A percentile compares a stretch with the other conserved stretches of the same genome.
Evolutionary conservation across 2,113 vertebrate genomes (phyloP).

Genomic region (Vulpes ferrilata): DNA sequence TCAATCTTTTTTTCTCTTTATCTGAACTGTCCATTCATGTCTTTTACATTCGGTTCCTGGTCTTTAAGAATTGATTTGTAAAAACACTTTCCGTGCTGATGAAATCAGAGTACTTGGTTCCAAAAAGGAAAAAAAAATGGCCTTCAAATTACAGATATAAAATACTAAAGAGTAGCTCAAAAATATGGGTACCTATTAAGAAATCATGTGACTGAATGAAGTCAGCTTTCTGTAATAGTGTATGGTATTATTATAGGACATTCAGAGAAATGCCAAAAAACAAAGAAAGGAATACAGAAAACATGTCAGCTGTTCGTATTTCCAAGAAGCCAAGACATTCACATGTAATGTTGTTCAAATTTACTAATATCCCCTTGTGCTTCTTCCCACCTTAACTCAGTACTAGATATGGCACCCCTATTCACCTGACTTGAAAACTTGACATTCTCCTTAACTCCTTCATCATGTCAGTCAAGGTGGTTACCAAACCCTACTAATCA

Average conservation of each 20-base stretch:
- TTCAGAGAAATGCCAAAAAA: conserved; percentile 32
- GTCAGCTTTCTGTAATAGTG: neutral
- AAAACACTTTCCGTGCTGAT: conserved; percentile 14
- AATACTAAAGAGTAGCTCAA: conserved; percentile 13
- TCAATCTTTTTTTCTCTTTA: neutral
- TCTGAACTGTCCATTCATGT: neutral
- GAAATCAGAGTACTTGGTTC: conserved; percentile 7
- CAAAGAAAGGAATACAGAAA: neutral
- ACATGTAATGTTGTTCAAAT: neutral
- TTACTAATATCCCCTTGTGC: neutral
- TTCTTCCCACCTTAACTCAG: neutral
- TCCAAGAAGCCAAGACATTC: neutral
- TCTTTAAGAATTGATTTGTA: conserved; percentile 7
- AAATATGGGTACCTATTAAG: neutral
- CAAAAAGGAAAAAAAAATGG: neutral
- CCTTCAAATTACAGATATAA: conserved; percentile 12
- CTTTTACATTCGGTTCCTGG: neutral
- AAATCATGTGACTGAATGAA: neutral
- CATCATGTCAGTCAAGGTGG: neutral
- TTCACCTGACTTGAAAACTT: neutral
- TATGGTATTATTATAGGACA: neutral
- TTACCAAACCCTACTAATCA: neutral
- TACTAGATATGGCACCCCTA: neutral
- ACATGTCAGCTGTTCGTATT: neutral
- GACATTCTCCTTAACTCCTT: conserved; percentile 12